These are phyloP conservation scores for Riparia riparia DNA, from an alignment of 2,113 vertebrate genomes.

Conservation along the genomic window DNA sequence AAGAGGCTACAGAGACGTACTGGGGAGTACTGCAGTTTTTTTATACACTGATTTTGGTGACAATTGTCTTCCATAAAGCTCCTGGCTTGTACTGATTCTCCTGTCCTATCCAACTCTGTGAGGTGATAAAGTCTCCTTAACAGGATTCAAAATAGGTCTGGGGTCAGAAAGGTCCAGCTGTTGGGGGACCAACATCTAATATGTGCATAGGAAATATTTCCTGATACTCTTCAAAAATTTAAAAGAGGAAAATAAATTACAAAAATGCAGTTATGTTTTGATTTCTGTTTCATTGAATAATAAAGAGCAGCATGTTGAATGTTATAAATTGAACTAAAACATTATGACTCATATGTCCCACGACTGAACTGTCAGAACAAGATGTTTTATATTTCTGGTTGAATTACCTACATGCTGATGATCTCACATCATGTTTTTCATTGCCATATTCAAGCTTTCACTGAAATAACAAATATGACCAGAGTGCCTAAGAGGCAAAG, in stretches of 20 bases:
- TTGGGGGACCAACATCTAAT: background rate
- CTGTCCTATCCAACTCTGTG: background rate
- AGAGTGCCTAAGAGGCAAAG: background rate
- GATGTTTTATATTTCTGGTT: background rate
- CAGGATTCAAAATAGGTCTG: background rate
- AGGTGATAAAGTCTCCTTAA: background rate
- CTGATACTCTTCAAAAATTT: background rate
- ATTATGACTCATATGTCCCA: background rate
- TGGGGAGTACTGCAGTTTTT: background rate
- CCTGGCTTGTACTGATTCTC: background rate
- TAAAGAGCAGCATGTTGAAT: background rate
- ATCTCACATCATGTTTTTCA: background rate
- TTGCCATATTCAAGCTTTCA: background rate
- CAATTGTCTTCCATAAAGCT: background rate
- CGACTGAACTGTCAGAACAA: conserved; percentile 1
- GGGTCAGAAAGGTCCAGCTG: background rate
- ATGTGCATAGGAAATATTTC: background rate
- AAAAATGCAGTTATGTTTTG: background rate
- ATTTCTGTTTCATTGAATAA: background rate
- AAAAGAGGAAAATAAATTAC: background rate
- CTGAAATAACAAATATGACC: background rate
- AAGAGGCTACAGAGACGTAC: background rate
- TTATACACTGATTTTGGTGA: background rate
- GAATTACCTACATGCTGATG: background rate
- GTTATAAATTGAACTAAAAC: background rate